A percentile compares a stretch with the other conserved stretches of the same genome.
phyloP scores from a whole-genome alignment of 2,797 vertebrate species.

The Lagorchestes hirsutus region DNA sequence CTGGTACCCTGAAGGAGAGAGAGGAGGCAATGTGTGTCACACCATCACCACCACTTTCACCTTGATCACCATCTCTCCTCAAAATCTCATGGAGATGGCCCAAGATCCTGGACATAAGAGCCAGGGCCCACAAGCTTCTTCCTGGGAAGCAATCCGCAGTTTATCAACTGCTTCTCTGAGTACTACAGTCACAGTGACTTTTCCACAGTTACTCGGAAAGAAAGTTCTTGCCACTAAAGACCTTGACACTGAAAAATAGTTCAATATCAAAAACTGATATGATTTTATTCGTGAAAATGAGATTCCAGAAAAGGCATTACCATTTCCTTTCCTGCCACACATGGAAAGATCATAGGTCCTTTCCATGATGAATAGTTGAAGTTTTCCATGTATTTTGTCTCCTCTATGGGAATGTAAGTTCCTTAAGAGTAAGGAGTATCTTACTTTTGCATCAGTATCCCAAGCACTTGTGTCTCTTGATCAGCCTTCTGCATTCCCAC shows the following conservation, averaged over 20 bases:
- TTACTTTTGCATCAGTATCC: not conserved
- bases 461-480: not conserved
- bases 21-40: not conserved
- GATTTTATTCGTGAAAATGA: not conserved
- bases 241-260: not conserved
- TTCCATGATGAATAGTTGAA: not conserved
- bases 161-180: not conserved
- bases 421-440: not conserved
- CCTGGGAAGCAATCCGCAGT: not conserved
- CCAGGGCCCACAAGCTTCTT: not conserved
- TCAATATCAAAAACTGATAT: not conserved
- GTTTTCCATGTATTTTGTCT: not conserved
- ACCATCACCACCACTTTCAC: not conserved
- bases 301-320: not conserved
- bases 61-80: not conserved
- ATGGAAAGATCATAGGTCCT: not conserved
- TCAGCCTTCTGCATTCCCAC: rapidly evolving
- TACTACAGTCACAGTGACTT: not conserved
- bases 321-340: not conserved
- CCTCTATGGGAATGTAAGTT: no score
- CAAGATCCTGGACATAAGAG: not conserved
- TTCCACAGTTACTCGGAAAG: not conserved
- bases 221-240: not conserved
- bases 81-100: not conserved
- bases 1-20: not conserved